These are phyloP conservation scores for Selene dorsalis DNA, from an alignment of 2,797 vertebrate species.

Conservation along the genomic window DNA sequence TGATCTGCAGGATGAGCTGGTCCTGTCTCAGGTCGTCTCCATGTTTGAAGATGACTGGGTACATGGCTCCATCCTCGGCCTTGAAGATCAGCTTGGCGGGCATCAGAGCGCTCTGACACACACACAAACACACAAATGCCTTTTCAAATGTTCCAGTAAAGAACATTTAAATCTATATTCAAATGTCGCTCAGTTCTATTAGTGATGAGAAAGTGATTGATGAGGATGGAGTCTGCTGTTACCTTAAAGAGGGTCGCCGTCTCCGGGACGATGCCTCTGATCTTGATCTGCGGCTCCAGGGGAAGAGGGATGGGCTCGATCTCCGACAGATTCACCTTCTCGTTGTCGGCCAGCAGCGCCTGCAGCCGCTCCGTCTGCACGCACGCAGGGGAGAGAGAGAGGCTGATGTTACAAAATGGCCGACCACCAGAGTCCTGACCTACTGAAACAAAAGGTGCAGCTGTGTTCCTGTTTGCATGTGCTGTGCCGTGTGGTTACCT, in stretches of 20 bases:
- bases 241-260: conserved; percentile 98
- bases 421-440: background rate
- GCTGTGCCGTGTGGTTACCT: conserved; percentile 82
- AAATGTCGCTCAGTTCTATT: background rate
- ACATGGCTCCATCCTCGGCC: conserved; percentile 93
- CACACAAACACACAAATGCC: conserved; percentile 20
- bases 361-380: conserved; percentile 94
- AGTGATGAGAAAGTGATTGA: background rate
- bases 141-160: too few relatives aligned
- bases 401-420: background rate
- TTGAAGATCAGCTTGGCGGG: conserved; percentile 98
- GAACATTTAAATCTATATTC: too few relatives aligned
- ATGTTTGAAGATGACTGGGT: conserved; percentile 98
- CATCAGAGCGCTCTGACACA: conserved; percentile 94
- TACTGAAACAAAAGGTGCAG: background rate
- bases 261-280: conserved; percentile 95
- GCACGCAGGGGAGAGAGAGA: conserved; percentile 6
- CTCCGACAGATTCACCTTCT: conserved; percentile 96
- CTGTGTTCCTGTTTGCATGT: background rate
- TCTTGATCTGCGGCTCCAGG: conserved; percentile 95
- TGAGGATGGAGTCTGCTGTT: background rate
- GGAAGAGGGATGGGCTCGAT: conserved; percentile 97
- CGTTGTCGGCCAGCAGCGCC: conserved; percentile 94
- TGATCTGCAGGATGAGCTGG: conserved; percentile 99
- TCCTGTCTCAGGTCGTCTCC: conserved; percentile 97